Base-by-base conservation (phyloP, 2,888 invertebrate genomes). In the Drosophila mettleri region DNA sequence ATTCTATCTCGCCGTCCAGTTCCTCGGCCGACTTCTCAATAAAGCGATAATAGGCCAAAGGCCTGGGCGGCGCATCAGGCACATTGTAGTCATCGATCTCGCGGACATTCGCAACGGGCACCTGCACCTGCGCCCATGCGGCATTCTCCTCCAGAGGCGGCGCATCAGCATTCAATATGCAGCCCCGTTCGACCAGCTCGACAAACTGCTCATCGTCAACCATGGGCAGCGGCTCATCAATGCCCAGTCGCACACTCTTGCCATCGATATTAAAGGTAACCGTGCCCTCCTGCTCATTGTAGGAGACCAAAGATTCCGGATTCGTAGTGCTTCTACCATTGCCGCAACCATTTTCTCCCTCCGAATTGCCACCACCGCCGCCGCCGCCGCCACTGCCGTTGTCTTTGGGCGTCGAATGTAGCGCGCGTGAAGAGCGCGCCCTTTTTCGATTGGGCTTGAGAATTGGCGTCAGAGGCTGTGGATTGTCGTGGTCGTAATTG, bases 21-120 rank as follows among this genome's bases (percentile, higher is more conserved):
- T 99, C 98, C 91, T 99, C 98, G 0, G 96, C 95, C 9, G 98
- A 97, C 89, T 98, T 97, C 91, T 99, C 99, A 90, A 98, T 98
- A 90, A 98, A 98, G 66, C 98, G 94, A 59, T 98, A 98, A 89
- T 98, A 98, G 0, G 97, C 97, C 92, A 97, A 96, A 0, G 98
- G 97, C 48, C 97, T 93, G 0, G 96, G 93, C 48, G 97, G 96
- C 0, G 97, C 97, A 92, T 97, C 96, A 83, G 95, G 94, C 53
- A 97, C 96, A 85, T 95, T 94, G 91, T 97, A 97, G 90, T 96
- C 95, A 9, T 95, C 95, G 51, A 97, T 93, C 61, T 96, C 93
- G 74, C 94, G 94, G 89, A 94, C 96, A 67, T 93, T 93, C 2
- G 96, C 95, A 90, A 95, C 95, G 1, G 96, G 96, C 63, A 96